phyloP scores from a whole-genome alignment of 2,113 vertebrate species.

The Dinomys branickii region DNA sequence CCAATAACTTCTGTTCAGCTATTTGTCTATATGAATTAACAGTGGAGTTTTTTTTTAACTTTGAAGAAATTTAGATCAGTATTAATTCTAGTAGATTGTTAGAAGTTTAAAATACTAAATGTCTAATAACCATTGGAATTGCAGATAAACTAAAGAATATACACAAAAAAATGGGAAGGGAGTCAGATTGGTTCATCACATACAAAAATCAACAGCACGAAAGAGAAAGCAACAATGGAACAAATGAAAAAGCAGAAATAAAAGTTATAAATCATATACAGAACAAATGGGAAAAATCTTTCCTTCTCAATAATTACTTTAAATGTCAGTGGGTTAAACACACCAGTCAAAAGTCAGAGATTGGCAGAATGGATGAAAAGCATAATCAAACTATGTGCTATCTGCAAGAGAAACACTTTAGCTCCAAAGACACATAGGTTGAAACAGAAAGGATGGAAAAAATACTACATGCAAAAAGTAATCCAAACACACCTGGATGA shows the following conservation, averaged over 20 bases:
- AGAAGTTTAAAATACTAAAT: constrained; percentile 39
- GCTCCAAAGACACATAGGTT: neutral
- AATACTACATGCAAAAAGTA: neutral
- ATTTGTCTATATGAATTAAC: neutral
- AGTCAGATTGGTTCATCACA: constrained; percentile 10
- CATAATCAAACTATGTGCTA: neutral
- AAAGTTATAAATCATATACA: constrained; percentile 7
- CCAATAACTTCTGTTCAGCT: neutral
- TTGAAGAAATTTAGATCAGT: neutral
- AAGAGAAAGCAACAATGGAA: constrained; percentile 13
- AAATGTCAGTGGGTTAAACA: neutral
- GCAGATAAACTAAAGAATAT: constrained; percentile 50
- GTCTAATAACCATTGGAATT: neutral
- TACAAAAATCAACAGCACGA: neutral
- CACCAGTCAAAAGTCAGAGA: neutral
- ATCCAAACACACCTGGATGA: neutral
- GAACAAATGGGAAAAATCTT: neutral
- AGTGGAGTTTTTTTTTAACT: neutral
- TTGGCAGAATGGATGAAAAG: neutral
- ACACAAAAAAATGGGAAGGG: constrained; percentile 36
- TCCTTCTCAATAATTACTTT: neutral
- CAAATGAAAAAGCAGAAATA: neutral
- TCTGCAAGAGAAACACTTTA: neutral
- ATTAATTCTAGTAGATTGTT: constrained; percentile 30
- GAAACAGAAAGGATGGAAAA: neutral